Percentiles rank a stretch among this genome's conserved stretches.
Conservation (phyloP, 2,888 invertebrate species). For the Malthinus seriepunctatus region DNA sequence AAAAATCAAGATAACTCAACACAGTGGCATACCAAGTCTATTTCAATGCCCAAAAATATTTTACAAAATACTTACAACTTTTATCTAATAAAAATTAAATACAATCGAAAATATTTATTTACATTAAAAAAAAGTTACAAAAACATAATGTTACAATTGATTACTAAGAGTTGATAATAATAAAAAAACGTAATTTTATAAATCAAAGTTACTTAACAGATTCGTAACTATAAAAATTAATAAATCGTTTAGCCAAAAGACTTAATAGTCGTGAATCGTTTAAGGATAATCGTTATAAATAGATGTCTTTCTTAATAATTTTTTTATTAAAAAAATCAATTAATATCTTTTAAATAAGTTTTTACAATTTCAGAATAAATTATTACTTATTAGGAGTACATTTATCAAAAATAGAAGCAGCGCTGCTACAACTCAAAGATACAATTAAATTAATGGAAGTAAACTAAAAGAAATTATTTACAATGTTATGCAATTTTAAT, state of each 20-base stretch:
- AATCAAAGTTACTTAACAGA: background rate
- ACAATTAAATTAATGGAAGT: background rate
- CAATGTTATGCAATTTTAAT: constrained; percentile 5
- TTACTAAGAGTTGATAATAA: background rate
- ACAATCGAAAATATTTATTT: constrained; percentile 16
- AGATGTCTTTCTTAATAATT: constrained; percentile 9
- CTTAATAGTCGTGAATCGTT: background rate
- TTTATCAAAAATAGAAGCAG: constrained; percentile 24
- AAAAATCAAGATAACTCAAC: constrained; percentile 19
- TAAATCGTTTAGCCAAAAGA: background rate
- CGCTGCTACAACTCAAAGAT: constrained; percentile 19
- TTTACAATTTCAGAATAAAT: constrained; percentile 12
- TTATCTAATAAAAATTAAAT: constrained; percentile 2
- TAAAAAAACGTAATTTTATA: no score
- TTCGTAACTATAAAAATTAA: background rate
- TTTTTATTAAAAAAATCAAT: constrained; percentile 12
- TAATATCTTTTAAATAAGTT: background rate
- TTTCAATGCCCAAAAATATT: constrained; percentile 13
- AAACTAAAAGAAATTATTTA: constrained; percentile 4
- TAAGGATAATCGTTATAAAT: background rate
- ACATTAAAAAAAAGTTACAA: constrained; percentile 15
- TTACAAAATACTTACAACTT: constrained; percentile 3
- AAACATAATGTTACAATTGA: background rate
- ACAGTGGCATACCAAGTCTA: constrained; percentile 15
- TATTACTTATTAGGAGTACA: constrained; percentile 24